Evolutionary conservation across 2,113 vertebrate species (phyloP).

Genomic region (Asarcornis scutulata): DNA sequence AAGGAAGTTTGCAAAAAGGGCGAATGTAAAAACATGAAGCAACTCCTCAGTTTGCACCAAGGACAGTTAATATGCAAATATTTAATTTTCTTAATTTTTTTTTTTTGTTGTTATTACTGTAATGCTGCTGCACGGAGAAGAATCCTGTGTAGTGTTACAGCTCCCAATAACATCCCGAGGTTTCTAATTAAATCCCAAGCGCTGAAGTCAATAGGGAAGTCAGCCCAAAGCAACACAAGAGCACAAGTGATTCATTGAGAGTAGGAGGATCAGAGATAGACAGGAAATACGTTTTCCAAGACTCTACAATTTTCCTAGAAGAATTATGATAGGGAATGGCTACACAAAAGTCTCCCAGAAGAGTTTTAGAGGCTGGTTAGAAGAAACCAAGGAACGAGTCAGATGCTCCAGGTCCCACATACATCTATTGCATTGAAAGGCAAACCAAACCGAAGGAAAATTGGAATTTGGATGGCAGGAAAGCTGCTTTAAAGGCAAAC

Average conservation of each 20-base stretch:
- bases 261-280: not conserved
- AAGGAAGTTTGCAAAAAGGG: not conserved
- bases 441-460: fast-evolving
- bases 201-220: conserved; percentile 23
- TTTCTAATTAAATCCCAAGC: conserved; percentile 31
- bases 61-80: conserved; percentile 27
- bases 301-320: not conserved
- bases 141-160: not conserved
- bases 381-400: not conserved
- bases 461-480: not conserved
- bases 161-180: not conserved
- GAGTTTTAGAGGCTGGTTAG: not conserved
- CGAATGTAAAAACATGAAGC: fast-evolving
- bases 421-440: too few species aligned
- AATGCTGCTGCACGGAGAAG: not conserved
- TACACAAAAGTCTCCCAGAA: not conserved
- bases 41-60: not conserved
- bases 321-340: not conserved
- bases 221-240: not conserved
- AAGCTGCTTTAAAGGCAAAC: not conserved
- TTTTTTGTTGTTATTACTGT: not conserved
- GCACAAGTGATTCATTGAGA: conserved; percentile 9
- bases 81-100: not conserved
- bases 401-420: not conserved
- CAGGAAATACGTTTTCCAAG: conserved; percentile 32